Conservation (phyloP, 2,888 invertebrate species). For the Emmelina monodactyla region DNA sequence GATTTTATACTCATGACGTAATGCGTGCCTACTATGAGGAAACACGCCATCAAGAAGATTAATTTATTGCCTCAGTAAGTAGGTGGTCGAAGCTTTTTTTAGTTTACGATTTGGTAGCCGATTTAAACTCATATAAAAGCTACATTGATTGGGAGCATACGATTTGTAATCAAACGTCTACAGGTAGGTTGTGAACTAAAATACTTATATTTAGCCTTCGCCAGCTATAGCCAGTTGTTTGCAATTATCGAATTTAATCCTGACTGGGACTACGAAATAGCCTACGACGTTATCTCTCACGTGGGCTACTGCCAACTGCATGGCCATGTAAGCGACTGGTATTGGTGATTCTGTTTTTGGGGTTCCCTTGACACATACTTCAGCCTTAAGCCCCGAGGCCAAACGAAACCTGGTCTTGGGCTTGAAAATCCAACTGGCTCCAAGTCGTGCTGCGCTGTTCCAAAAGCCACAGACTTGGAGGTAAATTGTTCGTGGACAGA, state of each 20-base stretch:
- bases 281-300: constrained; percentile 33
- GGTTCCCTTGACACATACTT: constrained; percentile 26
- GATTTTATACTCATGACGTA: constrained; percentile 25
- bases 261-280: constrained; percentile 34
- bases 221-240: too few species aligned
- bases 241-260: constrained; percentile 20
- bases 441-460: constrained; percentile 28
- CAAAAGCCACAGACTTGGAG: constrained; percentile 34
- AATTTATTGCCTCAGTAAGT: too few species aligned
- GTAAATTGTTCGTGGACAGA: constrained; percentile 28
- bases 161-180: too few species aligned
- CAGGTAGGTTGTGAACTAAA: too few species aligned
- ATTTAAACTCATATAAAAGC: too few species aligned
- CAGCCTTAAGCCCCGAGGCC: constrained; percentile 31
- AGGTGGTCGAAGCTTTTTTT: too few species aligned
- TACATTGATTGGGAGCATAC: too few species aligned
- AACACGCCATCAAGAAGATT: too few species aligned
- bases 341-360: constrained; percentile 27
- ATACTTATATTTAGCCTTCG: too few species aligned
- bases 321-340: constrained; percentile 19
- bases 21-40: constrained; percentile 22
- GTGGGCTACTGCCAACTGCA: constrained; percentile 37
- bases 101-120: too few species aligned
- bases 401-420: constrained; percentile 35
- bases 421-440: constrained; percentile 34